Conservation (phyloP, 2,888 invertebrate species). For the Chymomyza amoena region DNA sequence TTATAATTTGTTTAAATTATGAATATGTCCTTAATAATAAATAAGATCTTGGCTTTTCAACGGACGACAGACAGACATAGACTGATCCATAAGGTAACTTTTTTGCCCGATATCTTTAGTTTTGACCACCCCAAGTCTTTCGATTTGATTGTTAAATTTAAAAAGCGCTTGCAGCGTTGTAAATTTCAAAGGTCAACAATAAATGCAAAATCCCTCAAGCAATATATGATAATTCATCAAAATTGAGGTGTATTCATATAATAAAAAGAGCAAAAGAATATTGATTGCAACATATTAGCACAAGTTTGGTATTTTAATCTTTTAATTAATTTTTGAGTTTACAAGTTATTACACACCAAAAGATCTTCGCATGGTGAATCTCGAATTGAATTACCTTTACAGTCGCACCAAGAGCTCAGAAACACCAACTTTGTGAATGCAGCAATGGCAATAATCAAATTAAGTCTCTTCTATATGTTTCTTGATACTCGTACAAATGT, state of each 20-base stretch:
- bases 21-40: too few relatives aligned
- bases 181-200: conserved; percentile 53
- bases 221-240: conserved; percentile 49
- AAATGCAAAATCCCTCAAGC: conserved; percentile 7
- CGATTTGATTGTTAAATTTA: conserved; percentile 16
- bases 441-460: conserved; percentile 41
- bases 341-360: conserved; percentile 49
- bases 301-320: conserved; percentile 54
- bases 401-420: neutral
- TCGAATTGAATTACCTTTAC: conserved; percentile 35
- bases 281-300: conserved; percentile 30
- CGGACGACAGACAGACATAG: too few relatives aligned
- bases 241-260: neutral
- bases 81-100: too few relatives aligned
- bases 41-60: too few relatives aligned
- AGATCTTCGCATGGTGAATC: conserved; percentile 26
- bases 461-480: conserved; percentile 51
- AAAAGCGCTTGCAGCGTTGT: conserved; percentile 37
- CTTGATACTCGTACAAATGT: conserved; percentile 65
- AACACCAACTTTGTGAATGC: conserved; percentile 46
- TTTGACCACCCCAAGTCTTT: conserved; percentile 12
- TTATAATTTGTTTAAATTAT: too few relatives aligned
- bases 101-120: neutral
- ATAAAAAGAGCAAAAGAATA: neutral
- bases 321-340: conserved; percentile 70